phyloP scores from a whole-genome alignment of 2,113 vertebrate genomes.

The Alethe castanea region DNA sequence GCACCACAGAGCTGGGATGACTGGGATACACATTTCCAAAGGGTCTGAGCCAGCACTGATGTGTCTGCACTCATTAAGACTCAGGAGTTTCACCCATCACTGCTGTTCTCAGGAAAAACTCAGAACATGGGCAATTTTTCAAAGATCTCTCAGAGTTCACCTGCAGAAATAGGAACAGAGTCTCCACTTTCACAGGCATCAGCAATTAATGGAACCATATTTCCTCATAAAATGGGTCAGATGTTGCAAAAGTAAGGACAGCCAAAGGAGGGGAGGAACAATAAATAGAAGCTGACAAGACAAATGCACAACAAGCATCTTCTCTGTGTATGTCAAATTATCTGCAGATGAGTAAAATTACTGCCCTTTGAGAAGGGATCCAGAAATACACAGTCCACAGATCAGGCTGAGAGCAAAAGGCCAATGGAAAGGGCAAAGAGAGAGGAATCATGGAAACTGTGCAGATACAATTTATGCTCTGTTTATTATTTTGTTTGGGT shows the following conservation, averaged over 20 bases:
- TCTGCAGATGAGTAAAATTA: background rate
- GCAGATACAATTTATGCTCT: background rate
- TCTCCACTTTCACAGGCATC: background rate
- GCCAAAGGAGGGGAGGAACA: background rate
- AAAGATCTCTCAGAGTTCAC: background rate
- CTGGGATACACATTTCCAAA: background rate
- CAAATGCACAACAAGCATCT: background rate
- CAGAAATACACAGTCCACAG: background rate
- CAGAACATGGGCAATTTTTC: background rate
- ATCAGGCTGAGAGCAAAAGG: background rate
- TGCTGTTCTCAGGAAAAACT: background rate
- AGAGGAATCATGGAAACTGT: background rate
- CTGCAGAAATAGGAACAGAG: background rate
- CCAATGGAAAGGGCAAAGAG: background rate
- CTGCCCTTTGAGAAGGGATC: background rate
- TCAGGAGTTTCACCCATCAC: background rate
- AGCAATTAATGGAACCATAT: background rate
- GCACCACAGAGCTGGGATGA: background rate
- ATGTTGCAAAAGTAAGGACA: background rate
- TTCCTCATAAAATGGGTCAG: background rate
- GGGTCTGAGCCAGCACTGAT: background rate
- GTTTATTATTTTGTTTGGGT: background rate
- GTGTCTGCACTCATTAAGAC: background rate
- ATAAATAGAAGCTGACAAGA: background rate
- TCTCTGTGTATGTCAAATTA: background rate